Percentiles rank a stretch among this genome's conserved stretches.
phyloP scores from a whole-genome alignment of 2,113 vertebrate genomes.

The Phalacrocorax aristotelis region DNA sequence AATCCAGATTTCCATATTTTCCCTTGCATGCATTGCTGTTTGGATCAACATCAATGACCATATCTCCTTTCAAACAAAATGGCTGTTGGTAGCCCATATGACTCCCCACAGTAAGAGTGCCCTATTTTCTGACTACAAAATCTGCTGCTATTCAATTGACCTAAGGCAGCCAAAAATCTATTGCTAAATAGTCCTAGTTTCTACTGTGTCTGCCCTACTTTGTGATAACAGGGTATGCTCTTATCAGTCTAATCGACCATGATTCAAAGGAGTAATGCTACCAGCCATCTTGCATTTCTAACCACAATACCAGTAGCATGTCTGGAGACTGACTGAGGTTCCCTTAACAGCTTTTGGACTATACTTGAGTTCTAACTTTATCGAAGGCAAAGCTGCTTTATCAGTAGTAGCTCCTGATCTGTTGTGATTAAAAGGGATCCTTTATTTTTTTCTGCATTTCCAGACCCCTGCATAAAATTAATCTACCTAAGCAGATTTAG shows the following conservation, averaged over 20 bases:
- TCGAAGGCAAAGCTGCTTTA: not conserved
- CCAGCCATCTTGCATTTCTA: not conserved
- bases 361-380: not conserved
- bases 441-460: not conserved
- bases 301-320: not conserved
- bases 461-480: not conserved
- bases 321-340: not conserved
- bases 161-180: conserved; percentile 14
- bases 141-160: conserved; percentile 3
- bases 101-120: not conserved
- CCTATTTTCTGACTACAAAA: conserved; percentile 35
- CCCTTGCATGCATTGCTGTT: not conserved
- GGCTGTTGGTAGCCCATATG: not conserved
- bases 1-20: not conserved
- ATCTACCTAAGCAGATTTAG: not conserved
- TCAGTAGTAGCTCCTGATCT: not conserved
- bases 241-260: not conserved
- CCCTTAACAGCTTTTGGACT: not conserved
- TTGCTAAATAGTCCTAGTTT: not conserved
- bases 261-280: not conserved
- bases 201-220: conserved; percentile 37
- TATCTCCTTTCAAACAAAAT: not conserved
- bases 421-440: not conserved
- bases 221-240: not conserved
- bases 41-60: not conserved